Conservation (phyloP, 2,888 invertebrate species). For the Rhogogaster chlorosoma region DNA sequence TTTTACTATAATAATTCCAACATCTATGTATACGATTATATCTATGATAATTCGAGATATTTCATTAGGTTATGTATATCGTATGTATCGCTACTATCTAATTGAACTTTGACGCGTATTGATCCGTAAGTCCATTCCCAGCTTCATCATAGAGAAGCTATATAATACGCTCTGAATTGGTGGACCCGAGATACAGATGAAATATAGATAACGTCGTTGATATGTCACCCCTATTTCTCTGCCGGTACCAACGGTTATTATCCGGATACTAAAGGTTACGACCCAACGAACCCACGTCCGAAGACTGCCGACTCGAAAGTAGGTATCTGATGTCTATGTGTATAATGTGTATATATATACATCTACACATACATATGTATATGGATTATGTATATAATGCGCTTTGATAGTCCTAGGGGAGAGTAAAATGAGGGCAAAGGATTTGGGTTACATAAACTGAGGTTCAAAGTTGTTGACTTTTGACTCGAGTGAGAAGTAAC, state of each 20-base stretch:
- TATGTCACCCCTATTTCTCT: constrained; percentile 42
- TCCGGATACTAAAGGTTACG: constrained; percentile 40
- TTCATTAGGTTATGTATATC: not conserved
- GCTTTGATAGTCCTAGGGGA: not conserved
- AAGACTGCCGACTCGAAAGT: constrained; percentile 37
- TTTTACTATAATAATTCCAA: not conserved
- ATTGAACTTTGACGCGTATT: constrained; percentile 15
- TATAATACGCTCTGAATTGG: constrained; percentile 7
- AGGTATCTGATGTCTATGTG: constrained; percentile 21
- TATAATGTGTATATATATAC: not conserved
- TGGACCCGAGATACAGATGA: constrained; percentile 45
- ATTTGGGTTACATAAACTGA: not conserved
- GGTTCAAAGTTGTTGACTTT: constrained; percentile 34
- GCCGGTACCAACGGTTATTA: constrained; percentile 45
- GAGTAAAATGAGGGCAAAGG: not conserved
- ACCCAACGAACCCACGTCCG: constrained; percentile 48
- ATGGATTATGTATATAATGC: not conserved
- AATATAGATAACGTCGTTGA: constrained; percentile 47
- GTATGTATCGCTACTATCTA: not conserved
- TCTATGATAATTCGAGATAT: not conserved
- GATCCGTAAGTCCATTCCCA: constrained; percentile 27
- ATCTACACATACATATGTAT: too few relatives aligned
- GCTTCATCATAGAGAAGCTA: not conserved
- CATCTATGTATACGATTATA: not conserved
- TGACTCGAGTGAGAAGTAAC: constrained; percentile 32